A percentile compares a stretch with the other conserved stretches of the same genome.
Evolutionary conservation across 2,797 vertebrate species (phyloP).

Genomic region (Anguilla obscura): DNA sequence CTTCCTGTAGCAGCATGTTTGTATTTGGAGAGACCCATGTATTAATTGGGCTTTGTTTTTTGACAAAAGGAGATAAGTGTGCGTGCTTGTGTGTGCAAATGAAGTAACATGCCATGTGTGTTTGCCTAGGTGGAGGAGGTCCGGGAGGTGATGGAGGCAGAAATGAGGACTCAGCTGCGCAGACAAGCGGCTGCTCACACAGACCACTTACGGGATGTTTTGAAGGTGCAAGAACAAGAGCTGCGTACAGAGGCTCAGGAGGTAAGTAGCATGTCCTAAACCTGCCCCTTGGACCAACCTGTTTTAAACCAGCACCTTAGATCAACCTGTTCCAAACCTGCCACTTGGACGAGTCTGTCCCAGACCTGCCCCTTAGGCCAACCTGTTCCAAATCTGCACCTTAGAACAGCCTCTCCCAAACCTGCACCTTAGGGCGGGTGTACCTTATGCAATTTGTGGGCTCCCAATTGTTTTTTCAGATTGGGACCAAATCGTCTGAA

Average conservation of each 20-base stretch:
- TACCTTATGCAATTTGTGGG: too few relatives aligned
- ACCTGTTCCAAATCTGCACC: background rate
- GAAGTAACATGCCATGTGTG: background rate
- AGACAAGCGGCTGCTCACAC: slow-evolving; percentile 94
- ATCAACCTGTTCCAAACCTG: background rate
- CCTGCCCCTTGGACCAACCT: background rate
- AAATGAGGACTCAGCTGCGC: slow-evolving; percentile 96
- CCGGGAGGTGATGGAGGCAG: slow-evolving; percentile 90
- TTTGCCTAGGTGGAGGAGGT: slow-evolving; percentile 80
- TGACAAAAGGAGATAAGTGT: background rate
- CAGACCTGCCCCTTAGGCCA: background rate
- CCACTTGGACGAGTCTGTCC: background rate
- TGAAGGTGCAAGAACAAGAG: slow-evolving; percentile 92
- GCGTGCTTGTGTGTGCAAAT: background rate
- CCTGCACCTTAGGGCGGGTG: too few relatives aligned
- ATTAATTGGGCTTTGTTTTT: background rate
- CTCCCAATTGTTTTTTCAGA: too few relatives aligned
- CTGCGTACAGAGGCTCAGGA: slow-evolving; percentile 83
- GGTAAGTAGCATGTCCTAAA: slow-evolving; percentile 62
- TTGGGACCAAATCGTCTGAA: too few relatives aligned
- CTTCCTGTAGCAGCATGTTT: background rate
- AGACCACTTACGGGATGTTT: slow-evolving; percentile 88
- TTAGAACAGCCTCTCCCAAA: background rate
- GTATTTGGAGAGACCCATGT: background rate
- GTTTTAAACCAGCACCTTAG: background rate